phyloP scores from a whole-genome alignment of 2,113 vertebrate genomes.

The Indicator maculatus region DNA sequence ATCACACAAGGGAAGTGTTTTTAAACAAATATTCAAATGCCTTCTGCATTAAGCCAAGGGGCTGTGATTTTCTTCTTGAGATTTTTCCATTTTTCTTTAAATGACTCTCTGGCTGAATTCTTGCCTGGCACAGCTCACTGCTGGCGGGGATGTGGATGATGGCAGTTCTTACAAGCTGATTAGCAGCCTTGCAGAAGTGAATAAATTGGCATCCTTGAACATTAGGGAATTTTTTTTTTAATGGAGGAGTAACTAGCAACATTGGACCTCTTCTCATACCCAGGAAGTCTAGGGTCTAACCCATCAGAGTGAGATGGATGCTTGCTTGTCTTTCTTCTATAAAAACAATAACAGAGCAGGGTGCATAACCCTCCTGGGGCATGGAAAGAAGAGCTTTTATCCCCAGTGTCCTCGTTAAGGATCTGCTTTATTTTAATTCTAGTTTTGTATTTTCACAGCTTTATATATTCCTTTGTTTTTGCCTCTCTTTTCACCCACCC shows the following conservation, averaged over 20 bases:
- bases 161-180: not conserved
- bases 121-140: not conserved
- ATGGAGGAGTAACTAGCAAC: not conserved
- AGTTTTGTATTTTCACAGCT: not conserved
- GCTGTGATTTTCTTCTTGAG: not conserved
- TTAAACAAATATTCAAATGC: not conserved
- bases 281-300: not conserved
- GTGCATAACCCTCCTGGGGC: not conserved
- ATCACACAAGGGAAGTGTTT: not conserved
- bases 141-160: not conserved
- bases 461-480: not conserved
- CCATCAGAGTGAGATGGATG: not conserved
- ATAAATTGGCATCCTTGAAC: not conserved
- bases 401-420: not conserved
- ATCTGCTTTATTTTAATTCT: not conserved
- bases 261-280: not conserved
- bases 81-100: not conserved
- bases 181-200: not conserved
- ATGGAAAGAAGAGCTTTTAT: not conserved
- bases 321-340: not conserved
- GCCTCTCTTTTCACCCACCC: not conserved
- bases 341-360: not conserved
- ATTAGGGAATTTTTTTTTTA: not conserved
- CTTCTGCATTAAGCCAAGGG: not conserved
- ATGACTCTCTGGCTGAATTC: not conserved